phyloP scores from a whole-genome alignment of 2,113 vertebrate genomes.

The Origma solitaria region DNA sequence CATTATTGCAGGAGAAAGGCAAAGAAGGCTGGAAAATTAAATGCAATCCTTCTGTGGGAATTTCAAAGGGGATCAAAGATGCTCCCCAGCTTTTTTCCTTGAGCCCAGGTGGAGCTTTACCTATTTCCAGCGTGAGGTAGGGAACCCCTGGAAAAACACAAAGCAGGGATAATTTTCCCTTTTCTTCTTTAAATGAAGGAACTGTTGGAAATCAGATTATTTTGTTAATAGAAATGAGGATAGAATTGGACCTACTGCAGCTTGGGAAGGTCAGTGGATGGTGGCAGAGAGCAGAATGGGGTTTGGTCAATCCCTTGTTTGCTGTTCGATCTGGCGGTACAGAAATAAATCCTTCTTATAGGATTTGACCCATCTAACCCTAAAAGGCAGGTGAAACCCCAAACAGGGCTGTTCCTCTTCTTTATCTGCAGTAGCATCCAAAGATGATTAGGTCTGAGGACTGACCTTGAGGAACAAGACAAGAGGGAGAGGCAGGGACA shows the following conservation, averaged over 20 bases:
- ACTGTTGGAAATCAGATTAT: background rate
- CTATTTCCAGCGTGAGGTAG: background rate
- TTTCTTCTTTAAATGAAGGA: background rate
- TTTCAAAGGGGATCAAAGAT: slow-evolving; percentile 26
- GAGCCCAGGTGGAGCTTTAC: background rate
- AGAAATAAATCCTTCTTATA: background rate
- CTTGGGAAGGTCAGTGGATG: background rate
- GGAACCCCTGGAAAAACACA: background rate
- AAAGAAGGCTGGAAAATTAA: slow-evolving; percentile 38
- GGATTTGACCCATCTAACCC: background rate
- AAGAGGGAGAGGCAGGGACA: background rate
- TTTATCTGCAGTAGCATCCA: background rate
- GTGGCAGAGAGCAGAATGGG: background rate
- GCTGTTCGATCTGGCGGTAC: accelerated
- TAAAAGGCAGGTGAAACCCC: background rate
- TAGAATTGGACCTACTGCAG: accelerated
- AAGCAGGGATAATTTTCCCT: background rate
- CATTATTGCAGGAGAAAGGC: slow-evolving; percentile 26
- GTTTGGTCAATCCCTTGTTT: background rate
- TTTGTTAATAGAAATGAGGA: background rate
- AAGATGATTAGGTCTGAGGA: background rate
- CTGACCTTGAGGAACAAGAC: background rate
- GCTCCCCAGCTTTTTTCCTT: background rate
- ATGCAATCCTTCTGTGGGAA: slow-evolving; percentile 29
- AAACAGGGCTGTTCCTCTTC: background rate